phyloP scores from a whole-genome alignment of 92 coral and sea anemone species.

The Siderastrea siderea region DNA sequence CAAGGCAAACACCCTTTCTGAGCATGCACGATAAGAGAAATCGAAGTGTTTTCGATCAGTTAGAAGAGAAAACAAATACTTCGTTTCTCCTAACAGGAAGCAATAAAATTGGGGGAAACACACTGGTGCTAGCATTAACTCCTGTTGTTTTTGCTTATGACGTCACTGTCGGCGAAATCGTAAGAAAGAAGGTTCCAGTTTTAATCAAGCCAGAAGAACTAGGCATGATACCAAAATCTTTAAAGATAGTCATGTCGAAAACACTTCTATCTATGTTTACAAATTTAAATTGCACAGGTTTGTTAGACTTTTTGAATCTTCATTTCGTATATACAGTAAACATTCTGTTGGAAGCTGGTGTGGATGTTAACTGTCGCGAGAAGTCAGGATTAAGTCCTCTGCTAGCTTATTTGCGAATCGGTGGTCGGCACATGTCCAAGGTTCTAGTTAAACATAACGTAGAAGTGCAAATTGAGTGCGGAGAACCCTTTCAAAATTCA shows the following conservation, averaged over 20 bases:
- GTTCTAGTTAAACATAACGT: conserved; percentile 47
- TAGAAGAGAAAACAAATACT: conserved; percentile 5
- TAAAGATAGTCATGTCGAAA: neutral
- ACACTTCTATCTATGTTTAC: neutral
- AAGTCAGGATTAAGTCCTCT: conserved; percentile 27
- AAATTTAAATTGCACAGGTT: neutral
- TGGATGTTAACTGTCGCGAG: conserved; percentile 36
- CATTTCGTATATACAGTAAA: neutral
- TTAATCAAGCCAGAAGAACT: conserved; percentile 14
- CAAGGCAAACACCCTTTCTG: neutral
- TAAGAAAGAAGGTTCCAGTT: neutral
- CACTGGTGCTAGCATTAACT: conserved; percentile 7
- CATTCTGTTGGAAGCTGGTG: conserved; percentile 18
- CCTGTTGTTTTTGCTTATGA: conserved; percentile 1
- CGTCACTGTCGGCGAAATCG: neutral
- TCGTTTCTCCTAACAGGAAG: conserved; percentile 5
- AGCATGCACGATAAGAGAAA: neutral
- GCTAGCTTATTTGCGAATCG: conserved; percentile 11
- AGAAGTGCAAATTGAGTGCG: conserved; percentile 35
- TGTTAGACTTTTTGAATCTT: neutral
- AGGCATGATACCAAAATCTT: neutral
- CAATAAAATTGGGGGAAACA: neutral
- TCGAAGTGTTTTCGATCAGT: neutral
- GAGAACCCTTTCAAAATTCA: conserved; percentile 36
- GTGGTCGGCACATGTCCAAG: conserved; percentile 70